Percentiles rank a stretch among this genome's conserved stretches.
phyloP scores from a whole-genome alignment of 2,888 invertebrate genomes.

The Apamea epomidion region DNA sequence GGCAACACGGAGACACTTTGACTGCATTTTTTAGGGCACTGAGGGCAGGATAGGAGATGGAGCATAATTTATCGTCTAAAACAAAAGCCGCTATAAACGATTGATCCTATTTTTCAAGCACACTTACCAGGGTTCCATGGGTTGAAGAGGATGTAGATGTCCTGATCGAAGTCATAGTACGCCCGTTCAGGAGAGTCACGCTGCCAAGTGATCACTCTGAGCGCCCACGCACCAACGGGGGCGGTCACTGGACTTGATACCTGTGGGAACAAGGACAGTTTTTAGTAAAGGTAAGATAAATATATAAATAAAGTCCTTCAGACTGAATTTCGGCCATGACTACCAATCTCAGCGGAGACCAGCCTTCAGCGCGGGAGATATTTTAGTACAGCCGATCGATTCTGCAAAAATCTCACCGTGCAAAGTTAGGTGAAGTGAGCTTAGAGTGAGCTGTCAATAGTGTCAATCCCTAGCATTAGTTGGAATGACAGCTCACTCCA shows the following conservation, averaged over 20 bases:
- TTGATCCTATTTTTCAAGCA: not conserved
- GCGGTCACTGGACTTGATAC: conserved; percentile 92
- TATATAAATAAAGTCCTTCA: not conserved
- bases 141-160: conserved; percentile 94
- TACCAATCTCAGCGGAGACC: too few species aligned
- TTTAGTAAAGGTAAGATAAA: not conserved
- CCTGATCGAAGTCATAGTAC: conserved; percentile 91
- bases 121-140: conserved; percentile 94
- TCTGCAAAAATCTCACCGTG: too few species aligned
- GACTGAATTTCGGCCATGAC: not conserved
- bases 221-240: conserved; percentile 93
- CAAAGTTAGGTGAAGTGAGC: too few species aligned
- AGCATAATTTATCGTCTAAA: not conserved
- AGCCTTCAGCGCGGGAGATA: too few species aligned
- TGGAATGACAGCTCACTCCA: too few species aligned
- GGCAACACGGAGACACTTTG: not conserved
- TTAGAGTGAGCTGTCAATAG: too few species aligned
- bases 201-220: conserved; percentile 91
- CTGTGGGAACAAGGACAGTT: conserved; percentile 75
- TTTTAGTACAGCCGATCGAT: too few species aligned
- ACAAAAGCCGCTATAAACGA: not conserved
- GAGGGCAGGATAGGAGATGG: not conserved
- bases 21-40: not conserved
- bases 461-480: too few species aligned
- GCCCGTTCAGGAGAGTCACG: conserved; percentile 82